A percentile compares a stretch with the other conserved stretches of the same genome.
Conservation (phyloP, 2,888 invertebrate genomes). For the Pantelozetes paolii region DNA sequence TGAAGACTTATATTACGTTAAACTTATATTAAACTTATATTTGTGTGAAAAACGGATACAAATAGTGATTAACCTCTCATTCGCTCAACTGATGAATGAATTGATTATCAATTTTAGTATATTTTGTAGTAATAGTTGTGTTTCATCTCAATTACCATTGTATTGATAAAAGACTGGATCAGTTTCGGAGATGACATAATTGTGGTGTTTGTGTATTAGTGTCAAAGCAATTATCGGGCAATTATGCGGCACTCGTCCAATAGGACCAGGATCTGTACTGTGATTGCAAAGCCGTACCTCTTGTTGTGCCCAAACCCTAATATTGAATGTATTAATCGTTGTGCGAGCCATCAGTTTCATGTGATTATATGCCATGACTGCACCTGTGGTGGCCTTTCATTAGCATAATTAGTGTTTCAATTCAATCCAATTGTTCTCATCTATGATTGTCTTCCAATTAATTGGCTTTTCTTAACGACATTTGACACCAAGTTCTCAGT, state of each 20-base stretch:
- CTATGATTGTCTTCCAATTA: neutral
- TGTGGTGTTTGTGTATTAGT: no score
- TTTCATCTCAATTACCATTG: no score
- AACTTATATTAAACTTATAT: no score
- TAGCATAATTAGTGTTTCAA: conserved; percentile 6
- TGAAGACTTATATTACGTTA: no score
- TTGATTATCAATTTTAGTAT: no score
- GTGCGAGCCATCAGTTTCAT: neutral
- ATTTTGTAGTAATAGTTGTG: no score
- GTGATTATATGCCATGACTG: neutral
- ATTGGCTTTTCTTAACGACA: neutral
- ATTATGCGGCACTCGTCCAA: neutral
- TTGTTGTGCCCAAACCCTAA: neutral
- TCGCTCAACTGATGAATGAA: no score
- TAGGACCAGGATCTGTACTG: neutral
- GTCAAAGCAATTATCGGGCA: neutral
- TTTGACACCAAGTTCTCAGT: no score
- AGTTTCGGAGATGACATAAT: no score
- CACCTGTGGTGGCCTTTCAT: conserved; percentile 8
- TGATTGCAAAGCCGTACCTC: neutral
- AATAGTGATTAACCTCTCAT: no score
- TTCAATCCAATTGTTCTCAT: neutral
- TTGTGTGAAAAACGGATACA: no score
- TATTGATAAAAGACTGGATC: no score
- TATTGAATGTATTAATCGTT: neutral